Evolutionary conservation across 2,888 invertebrate species (phyloP).

Genomic region (Phania funesta): DNA sequence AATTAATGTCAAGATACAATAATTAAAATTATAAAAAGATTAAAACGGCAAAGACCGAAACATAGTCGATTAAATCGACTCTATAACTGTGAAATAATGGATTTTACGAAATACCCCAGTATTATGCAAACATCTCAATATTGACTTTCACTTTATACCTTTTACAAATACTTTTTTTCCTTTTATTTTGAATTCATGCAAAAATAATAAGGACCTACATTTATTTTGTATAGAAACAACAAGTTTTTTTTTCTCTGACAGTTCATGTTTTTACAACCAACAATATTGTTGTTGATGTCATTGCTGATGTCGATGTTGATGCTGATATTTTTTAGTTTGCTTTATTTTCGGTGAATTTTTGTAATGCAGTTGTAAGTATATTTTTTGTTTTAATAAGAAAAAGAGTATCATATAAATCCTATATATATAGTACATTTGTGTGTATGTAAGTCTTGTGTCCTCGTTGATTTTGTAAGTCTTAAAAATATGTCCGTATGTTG

Average conservation of each 20-base stretch:
- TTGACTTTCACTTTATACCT: background rate
- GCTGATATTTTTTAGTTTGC: background rate
- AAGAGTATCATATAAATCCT: conserved; percentile 38
- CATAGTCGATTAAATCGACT: too few species aligned
- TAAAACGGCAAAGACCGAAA: too few species aligned
- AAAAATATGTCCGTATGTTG: background rate
- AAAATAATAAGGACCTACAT: conserved; percentile 38
- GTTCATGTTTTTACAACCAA: conserved; percentile 8
- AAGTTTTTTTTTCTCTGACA: conserved; percentile 15
- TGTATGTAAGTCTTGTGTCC: background rate
- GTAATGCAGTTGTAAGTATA: conserved; percentile 38
- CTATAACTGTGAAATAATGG: too few species aligned
- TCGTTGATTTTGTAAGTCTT: conserved; percentile 7
- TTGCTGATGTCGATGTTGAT: conserved; percentile 46
- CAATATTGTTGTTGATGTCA: conserved; percentile 34
- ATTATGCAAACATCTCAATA: too few species aligned
- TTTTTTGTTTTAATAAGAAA: background rate
- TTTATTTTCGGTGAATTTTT: background rate
- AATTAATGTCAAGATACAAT: too few species aligned
- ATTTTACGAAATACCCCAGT: too few species aligned
- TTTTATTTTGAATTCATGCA: background rate
- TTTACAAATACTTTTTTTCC: conserved; percentile 14
- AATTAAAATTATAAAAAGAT: too few species aligned
- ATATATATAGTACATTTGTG: too few species aligned
- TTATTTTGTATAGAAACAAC: conserved; percentile 37